Percentiles rank a stretch among this genome's conserved stretches.
These are phyloP conservation scores for Atopsyche davidsoni DNA, from an alignment of 1,140 invertebrate species.

Conservation along the genomic window DNA sequence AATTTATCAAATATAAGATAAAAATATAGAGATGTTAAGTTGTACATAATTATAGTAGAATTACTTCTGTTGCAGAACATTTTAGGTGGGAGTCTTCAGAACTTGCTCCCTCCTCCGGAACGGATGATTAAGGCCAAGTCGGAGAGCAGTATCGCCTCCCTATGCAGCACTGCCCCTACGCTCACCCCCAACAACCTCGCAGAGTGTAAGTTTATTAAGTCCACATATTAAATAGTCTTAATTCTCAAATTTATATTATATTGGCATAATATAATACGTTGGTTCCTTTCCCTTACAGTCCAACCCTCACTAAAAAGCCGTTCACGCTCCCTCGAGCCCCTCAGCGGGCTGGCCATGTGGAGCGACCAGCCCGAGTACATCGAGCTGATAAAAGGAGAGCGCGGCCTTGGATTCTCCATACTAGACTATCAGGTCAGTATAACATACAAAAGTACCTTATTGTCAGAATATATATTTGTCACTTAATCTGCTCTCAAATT, in stretches of 20 bases:
- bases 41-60: too few species aligned
- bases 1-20: too few species aligned
- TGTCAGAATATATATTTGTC: too few species aligned
- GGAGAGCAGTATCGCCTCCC: slow-evolving; percentile 66
- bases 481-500: too few species aligned
- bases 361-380: slow-evolving; percentile 74
- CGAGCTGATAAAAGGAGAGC: slow-evolving; percentile 73
- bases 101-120: slow-evolving; percentile 71
- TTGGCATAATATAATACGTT: too few species aligned
- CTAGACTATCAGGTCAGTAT: slow-evolving; percentile 78
- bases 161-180: slow-evolving; percentile 49
- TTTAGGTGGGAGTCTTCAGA: slow-evolving; percentile 73
- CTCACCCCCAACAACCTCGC: slow-evolving; percentile 41
- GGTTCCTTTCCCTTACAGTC: too few species aligned
- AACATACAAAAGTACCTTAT: too few species aligned
- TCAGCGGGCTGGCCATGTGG: slow-evolving; percentile 86
- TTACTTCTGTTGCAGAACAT: slow-evolving; percentile 51
- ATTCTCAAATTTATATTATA: too few species aligned
- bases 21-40: too few species aligned
- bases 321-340: slow-evolving; percentile 76
- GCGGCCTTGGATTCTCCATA: slow-evolving; percentile 85
- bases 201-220: neutral
- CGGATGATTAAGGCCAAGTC: slow-evolving; percentile 90
- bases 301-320: slow-evolving; percentile 36
- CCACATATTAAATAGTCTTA: too few species aligned